Evolutionary conservation across 2,888 invertebrate species (phyloP), one percentile per base, ranked within the genome.

Genomic region (Cataglyphis altisquamis): DNA sequence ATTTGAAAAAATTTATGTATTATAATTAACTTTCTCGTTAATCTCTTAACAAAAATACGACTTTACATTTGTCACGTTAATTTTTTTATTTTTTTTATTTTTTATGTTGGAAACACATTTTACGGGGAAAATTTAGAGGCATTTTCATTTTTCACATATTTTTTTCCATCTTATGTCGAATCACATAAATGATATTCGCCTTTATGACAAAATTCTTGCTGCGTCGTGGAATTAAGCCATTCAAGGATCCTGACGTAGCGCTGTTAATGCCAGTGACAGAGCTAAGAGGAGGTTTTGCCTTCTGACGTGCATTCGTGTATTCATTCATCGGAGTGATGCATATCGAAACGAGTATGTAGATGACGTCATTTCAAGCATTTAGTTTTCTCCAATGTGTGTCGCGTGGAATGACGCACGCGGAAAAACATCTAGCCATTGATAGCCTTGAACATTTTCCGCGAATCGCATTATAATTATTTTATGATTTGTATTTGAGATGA

Each of bases 341-440:
- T 36, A 60, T 48, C 68, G 32, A 15, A 10, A 32, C 39, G 32
- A 18, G 57, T 57, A 21, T 45, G 57, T n/a, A 10, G 25, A 3
- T 70, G 70, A 80, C 70, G 78, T 80, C 78, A 80, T 62, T 67
- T 48, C 25, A 36, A 68, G n/a, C 60, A 80, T 62, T 70, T 68
- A 67, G 60, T 62, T 80, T 80, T 68, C 70, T 60, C 12, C 36
- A 4, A 12, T n/a, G 6, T 66, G 66, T 78, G 32, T 68, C 78
- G 55, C 55, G 41, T 67, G 36, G 57, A 60, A 45, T 70, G 78
- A 80, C 60, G 60, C 78, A 68, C 36, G 45, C 32, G 57, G 36
- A 12, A 25, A n/a, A 68, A 45, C 36, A 15, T 75, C 21, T 25
- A 39, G 36, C 25, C 39, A 18, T 48, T 21, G 32, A 45, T 62